Conservation (phyloP, 2,888 invertebrate species). For the Heliconius ethilla region DNA sequence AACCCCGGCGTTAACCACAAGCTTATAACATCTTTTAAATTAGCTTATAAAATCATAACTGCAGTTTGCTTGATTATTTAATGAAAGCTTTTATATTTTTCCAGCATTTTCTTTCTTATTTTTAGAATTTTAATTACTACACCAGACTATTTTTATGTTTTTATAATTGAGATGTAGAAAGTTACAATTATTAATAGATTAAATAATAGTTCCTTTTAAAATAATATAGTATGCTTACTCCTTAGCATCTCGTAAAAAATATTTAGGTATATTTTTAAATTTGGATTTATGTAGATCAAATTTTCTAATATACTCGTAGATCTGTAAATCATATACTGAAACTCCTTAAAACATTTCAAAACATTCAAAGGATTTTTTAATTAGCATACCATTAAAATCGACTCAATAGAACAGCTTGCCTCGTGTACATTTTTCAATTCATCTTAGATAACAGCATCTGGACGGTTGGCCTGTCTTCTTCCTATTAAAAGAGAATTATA, state of each 20-base stretch:
- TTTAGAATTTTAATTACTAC: too few species aligned
- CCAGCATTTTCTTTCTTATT: too few species aligned
- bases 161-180: background rate
- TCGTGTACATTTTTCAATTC: constrained; percentile 25
- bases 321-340: background rate
- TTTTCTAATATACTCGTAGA: background rate
- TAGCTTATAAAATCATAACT: background rate
- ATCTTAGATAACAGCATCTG: constrained; percentile 23
- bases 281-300: too few species aligned
- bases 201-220: background rate
- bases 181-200: background rate
- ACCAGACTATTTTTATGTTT: background rate
- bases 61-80: background rate
- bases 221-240: too few species aligned
- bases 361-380: background rate
- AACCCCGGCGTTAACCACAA: too few species aligned
- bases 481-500: constrained; percentile 29
- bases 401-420: constrained; percentile 1
- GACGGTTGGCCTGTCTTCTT: constrained; percentile 23
- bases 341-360: background rate
- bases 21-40: too few species aligned
- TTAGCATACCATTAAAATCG: constrained; percentile 8
- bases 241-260: too few species aligned
- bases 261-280: too few species aligned
- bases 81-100: background rate